Conservation (phyloP, 2,888 invertebrate species). For the Drosophila eohydei region DNA sequence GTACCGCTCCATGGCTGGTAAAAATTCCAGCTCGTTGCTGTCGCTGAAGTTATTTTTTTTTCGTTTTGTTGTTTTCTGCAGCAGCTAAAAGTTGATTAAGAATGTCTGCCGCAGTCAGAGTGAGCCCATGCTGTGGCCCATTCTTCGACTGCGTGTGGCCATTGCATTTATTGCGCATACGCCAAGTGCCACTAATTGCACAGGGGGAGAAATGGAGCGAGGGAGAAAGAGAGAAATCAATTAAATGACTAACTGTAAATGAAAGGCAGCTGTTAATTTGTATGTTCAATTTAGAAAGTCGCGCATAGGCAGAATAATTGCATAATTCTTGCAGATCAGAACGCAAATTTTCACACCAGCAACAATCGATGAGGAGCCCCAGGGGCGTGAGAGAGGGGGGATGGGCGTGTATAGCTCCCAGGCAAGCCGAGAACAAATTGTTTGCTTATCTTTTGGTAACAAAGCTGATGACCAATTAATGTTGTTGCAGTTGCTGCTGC, state of each 20-base stretch:
- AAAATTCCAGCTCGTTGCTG: conserved; percentile 46
- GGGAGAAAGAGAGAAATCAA: conserved; percentile 46
- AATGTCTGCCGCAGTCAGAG: conserved; percentile 45
- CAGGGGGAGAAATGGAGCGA: not conserved
- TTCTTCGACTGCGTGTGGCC: conserved; percentile 63
- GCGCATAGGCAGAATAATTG: conserved; percentile 69
- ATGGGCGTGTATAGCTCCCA: conserved; percentile 22
- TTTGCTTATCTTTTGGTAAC: conserved; percentile 69
- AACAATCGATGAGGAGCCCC: not conserved
- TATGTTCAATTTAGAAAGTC: conserved; percentile 70
- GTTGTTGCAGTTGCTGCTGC: conserved; percentile 39
- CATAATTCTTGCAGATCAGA: conserved; percentile 58
- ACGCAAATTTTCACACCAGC: conserved; percentile 59
- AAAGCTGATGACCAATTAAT: conserved; percentile 82
- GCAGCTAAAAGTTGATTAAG: conserved; percentile 63
- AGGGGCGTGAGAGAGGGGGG: not conserved
- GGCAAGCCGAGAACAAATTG: conserved; percentile 62
- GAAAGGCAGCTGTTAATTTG: conserved; percentile 44
- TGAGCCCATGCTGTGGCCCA: conserved; percentile 33
- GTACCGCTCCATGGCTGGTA: conserved; percentile 23
- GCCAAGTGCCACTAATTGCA: conserved; percentile 72
- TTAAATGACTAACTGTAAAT: conserved; percentile 64
- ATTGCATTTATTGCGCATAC: conserved; percentile 71
- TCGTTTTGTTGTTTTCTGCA: conserved; percentile 17
- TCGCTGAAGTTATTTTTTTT: conserved; percentile 5